These are phyloP conservation scores for Tetraodon nigroviridis DNA, from an alignment of 2,113 vertebrate species.

Conservation along the genomic window DNA sequence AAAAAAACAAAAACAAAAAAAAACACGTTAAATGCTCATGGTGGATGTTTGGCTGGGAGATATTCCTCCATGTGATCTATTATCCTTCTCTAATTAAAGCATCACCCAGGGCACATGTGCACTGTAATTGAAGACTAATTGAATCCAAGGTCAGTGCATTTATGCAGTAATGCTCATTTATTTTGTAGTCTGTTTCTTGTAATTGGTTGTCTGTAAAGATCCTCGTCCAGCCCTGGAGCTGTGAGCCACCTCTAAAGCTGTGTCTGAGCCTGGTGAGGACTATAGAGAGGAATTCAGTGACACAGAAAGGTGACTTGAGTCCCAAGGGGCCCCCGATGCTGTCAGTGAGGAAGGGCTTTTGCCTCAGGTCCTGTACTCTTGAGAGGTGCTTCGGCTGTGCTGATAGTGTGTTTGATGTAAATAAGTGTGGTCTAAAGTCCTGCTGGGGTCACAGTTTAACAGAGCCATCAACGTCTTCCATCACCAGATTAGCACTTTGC, in stretches of 20 bases:
- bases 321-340: constrained; percentile 12
- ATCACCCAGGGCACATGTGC: constrained; percentile 44
- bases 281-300: constrained; percentile 21
- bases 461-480: constrained; percentile 34
- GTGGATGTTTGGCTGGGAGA: constrained; percentile 23
- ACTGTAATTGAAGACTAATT: constrained; percentile 58
- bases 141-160: constrained; percentile 48
- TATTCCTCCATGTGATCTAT: constrained; percentile 37
- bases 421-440: constrained; percentile 23
- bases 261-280: constrained; percentile 28
- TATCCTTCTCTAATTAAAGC: constrained; percentile 48
- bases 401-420: constrained; percentile 49
- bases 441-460: constrained; percentile 28
- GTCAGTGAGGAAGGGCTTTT: neutral
- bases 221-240: neutral
- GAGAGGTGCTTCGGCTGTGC: constrained; percentile 15
- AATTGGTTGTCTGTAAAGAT: constrained; percentile 4
- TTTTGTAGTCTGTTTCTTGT: constrained; percentile 36
- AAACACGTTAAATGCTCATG: neutral
- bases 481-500: constrained; percentile 28
- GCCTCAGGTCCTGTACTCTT: constrained; percentile 15
- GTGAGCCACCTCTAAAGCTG: constrained; percentile 1
- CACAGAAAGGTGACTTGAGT: constrained; percentile 23
- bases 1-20: neutral
- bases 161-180: constrained; percentile 47